Evolutionary conservation across 2,888 invertebrate genomes (phyloP).

Genomic region (Spatulosminthurus flaviceps): DNA sequence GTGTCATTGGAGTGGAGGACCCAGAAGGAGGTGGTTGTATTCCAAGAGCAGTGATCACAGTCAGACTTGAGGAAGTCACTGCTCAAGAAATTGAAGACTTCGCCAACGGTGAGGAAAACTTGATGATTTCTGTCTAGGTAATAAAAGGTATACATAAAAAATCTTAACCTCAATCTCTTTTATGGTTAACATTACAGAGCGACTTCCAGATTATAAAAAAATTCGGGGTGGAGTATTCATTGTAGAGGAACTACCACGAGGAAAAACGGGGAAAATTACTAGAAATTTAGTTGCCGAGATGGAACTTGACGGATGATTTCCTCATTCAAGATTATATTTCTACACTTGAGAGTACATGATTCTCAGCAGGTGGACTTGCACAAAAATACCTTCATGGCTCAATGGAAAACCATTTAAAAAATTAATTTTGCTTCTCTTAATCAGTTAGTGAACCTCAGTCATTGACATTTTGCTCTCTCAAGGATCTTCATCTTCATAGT

Average conservation of each 20-base stretch:
- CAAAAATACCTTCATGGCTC: too few relatives aligned
- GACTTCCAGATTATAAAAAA: conserved; percentile 42
- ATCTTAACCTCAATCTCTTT: neutral
- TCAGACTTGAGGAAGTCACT: conserved; percentile 31
- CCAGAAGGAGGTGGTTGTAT: conserved; percentile 59
- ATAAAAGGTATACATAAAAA: too few relatives aligned
- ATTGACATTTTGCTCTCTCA: too few relatives aligned
- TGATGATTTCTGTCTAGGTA: too few relatives aligned
- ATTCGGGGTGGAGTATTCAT: conserved; percentile 47
- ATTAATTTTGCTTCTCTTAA: too few relatives aligned
- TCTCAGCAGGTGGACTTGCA: too few relatives aligned
- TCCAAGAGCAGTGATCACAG: conserved; percentile 57
- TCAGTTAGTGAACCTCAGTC: too few relatives aligned
- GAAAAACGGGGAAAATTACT: conserved; percentile 48
- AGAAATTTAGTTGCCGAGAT: conserved; percentile 32
- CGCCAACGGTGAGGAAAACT: conserved; percentile 12
- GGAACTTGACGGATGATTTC: neutral
- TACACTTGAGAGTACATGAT: too few relatives aligned
- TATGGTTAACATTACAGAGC: neutral
- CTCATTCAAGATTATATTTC: neutral
- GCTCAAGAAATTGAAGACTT: conserved; percentile 50
- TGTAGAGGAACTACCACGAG: conserved; percentile 35
- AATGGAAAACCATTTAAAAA: too few relatives aligned
- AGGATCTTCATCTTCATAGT: too few relatives aligned
- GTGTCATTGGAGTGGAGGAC: conserved; percentile 58